A percentile compares a stretch with the other conserved stretches of the same genome.
Evolutionary conservation across 2,888 invertebrate genomes (phyloP).

Genomic region (Caenorhabditis auriculariae): DNA sequence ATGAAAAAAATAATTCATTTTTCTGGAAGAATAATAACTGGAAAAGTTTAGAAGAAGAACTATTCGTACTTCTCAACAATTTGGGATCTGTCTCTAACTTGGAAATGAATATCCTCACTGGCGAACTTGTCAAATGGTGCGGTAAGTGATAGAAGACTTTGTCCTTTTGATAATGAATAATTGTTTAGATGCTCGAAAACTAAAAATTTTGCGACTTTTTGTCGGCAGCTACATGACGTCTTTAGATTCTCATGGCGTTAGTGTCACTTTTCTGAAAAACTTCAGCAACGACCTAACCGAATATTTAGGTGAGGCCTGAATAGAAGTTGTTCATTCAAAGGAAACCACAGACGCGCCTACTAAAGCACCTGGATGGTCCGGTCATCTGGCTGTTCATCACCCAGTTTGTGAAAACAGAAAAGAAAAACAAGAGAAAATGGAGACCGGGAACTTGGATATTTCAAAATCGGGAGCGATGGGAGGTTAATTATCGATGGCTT

Average conservation of each 20-base stretch:
- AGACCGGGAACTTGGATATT: neutral
- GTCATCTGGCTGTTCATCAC: neutral
- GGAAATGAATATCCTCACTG: conserved; percentile 76
- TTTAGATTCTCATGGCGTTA: conserved; percentile 78
- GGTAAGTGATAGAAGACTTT: conserved; percentile 66
- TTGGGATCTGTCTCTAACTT: conserved; percentile 76
- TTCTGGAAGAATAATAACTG: too few species aligned
- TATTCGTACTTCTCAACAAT: conserved; percentile 78
- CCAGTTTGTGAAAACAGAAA: neutral
- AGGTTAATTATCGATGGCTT: too few species aligned
- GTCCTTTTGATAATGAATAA: neutral
- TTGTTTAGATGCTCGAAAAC: conserved; percentile 20
- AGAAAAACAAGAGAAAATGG: neutral
- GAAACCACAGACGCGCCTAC: conserved; percentile 4
- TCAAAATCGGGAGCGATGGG: neutral
- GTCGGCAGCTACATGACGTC: conserved; percentile 71
- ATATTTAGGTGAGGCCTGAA: conserved; percentile 25
- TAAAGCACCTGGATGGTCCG: conserved; percentile 20
- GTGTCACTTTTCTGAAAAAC: conserved; percentile 72
- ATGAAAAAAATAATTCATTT: too few species aligned
- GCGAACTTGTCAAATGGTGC: conserved; percentile 73
- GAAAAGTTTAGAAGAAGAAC: conserved; percentile 54
- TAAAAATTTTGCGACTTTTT: conserved; percentile 63
- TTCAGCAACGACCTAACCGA: conserved; percentile 41
- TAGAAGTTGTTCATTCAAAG: conserved; percentile 5